phyloP scores from a whole-genome alignment of 2,888 invertebrate species.

The Eumacrocentrus americanus region DNA sequence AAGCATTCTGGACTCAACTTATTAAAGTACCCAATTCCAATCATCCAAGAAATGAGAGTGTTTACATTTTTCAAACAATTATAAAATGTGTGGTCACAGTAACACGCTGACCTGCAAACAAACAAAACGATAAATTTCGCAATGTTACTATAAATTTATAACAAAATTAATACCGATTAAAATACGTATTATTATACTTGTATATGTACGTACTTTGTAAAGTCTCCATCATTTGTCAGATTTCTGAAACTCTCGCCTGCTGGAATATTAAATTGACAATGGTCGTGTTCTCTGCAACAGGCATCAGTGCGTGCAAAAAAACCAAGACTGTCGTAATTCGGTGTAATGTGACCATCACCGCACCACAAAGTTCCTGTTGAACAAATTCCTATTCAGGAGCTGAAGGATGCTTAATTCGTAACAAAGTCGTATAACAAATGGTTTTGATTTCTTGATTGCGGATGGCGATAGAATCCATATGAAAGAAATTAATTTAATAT shows the following conservation, averaged over 20 bases:
- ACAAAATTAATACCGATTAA: background rate
- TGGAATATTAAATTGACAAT: background rate
- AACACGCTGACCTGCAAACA: conserved; percentile 69
- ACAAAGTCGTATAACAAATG: too few species aligned
- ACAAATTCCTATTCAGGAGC: too few species aligned
- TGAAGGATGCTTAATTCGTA: too few species aligned
- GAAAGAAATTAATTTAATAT: too few species aligned
- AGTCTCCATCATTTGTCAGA: background rate
- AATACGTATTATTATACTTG: too few species aligned
- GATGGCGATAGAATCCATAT: too few species aligned
- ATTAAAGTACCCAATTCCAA: conserved; percentile 76
- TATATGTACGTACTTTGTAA: background rate
- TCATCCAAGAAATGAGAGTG: conserved; percentile 65
- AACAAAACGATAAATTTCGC: background rate
- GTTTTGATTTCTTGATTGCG: too few species aligned
- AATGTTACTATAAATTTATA: background rate
- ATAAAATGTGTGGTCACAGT: conserved; percentile 73
- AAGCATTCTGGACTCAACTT: conserved; percentile 76
- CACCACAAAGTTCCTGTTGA: conserved; percentile 3
- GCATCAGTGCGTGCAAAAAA: background rate
- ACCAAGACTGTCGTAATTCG: background rate
- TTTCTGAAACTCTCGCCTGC: background rate
- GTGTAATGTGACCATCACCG: background rate
- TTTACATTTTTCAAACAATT: conserved; percentile 69
- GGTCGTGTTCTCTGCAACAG: background rate